Percentiles rank a stretch among this genome's conserved stretches.
Conservation (phyloP, 2,113 vertebrate genomes). For the Colossoma macropomum region DNA sequence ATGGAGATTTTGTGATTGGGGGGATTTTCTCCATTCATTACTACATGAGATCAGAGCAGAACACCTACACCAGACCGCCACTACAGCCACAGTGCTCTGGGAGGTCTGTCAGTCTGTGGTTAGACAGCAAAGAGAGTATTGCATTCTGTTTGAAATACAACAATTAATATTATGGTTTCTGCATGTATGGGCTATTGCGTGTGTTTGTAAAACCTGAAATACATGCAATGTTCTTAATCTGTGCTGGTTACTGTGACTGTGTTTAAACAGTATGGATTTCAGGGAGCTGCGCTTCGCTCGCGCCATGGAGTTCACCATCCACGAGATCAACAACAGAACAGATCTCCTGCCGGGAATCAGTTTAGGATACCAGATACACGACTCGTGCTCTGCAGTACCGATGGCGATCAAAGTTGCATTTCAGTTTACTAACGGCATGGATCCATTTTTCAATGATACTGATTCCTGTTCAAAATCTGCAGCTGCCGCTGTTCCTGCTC, state of each 20-base stretch:
- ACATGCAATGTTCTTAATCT: neutral
- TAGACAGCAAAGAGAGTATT: neutral
- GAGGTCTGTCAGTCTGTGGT: slow-evolving; percentile 61
- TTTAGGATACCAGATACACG: slow-evolving; percentile 71
- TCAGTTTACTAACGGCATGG: slow-evolving; percentile 63
- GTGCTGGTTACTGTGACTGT: slow-evolving; percentile 6
- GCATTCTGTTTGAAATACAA: too few relatives aligned
- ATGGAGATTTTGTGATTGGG: slow-evolving; percentile 72
- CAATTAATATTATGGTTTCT: too few relatives aligned
- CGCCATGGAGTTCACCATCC: slow-evolving; percentile 70
- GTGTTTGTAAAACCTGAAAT: neutral
- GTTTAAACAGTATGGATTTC: slow-evolving; percentile 59
- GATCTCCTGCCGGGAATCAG: slow-evolving; percentile 66
- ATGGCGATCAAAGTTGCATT: slow-evolving; percentile 62
- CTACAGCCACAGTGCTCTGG: slow-evolving; percentile 63
- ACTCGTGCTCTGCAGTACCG: slow-evolving; percentile 65
- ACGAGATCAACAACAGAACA: slow-evolving; percentile 74
- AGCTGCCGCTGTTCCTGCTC: slow-evolving; percentile 47
- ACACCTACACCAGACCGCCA: slow-evolving; percentile 67
- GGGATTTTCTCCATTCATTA: slow-evolving; percentile 70
- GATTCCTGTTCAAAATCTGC: slow-evolving; percentile 55
- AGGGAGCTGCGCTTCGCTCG: slow-evolving; percentile 67
- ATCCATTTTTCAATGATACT: neutral
- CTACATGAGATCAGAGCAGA: slow-evolving; percentile 51
- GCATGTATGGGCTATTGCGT: too few relatives aligned